Percentiles rank a stretch among this genome's conserved stretches.
phyloP scores from a whole-genome alignment of 1,140 invertebrate species.

The Scaptomyza graminum region DNA sequence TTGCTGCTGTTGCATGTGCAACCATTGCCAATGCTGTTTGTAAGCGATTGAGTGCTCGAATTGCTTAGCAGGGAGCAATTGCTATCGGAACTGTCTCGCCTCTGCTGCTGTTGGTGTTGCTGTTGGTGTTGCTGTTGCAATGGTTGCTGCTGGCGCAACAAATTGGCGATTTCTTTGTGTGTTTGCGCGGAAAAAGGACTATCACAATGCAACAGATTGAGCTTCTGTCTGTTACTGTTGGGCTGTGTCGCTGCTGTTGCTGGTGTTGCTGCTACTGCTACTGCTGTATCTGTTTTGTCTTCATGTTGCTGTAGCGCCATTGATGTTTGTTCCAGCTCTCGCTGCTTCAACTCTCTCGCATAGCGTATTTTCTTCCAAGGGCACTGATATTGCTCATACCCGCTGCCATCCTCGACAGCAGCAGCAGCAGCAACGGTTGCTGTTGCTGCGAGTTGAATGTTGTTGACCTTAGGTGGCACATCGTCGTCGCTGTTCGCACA shows the following conservation, averaged over 20 bases:
- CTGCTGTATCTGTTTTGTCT: constrained; percentile 27
- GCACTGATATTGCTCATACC: constrained; percentile 79
- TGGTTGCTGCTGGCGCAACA: constrained; percentile 63
- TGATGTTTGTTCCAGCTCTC: constrained; percentile 58
- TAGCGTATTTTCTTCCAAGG: constrained; percentile 83
- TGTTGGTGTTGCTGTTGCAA: constrained; percentile 57
- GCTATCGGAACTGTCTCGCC: constrained; percentile 80
- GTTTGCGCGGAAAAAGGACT: constrained; percentile 77
- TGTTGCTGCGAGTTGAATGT: constrained; percentile 17
- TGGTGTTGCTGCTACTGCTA: constrained; percentile 25
- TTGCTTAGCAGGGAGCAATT: constrained; percentile 81
- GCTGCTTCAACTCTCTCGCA: constrained; percentile 79
- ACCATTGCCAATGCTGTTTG: constrained; percentile 52
- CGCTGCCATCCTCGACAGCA: background rate
- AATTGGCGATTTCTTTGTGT: constrained; percentile 79
- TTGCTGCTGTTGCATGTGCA: constrained; percentile 68
- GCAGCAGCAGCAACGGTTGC: constrained; percentile 18
- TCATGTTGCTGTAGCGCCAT: constrained; percentile 17
- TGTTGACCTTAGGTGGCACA: constrained; percentile 31
- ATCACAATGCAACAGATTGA: constrained; percentile 71
- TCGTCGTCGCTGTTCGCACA: constrained; percentile 70
- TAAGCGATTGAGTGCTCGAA: constrained; percentile 68
- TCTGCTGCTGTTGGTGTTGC: constrained; percentile 66
- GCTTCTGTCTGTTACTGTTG: constrained; percentile 61
- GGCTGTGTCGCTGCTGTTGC: constrained; percentile 39